Percentiles rank a stretch among this genome's conserved stretches.
Evolutionary conservation across 2,113 vertebrate genomes (phyloP).

Genomic region (Psittacula cyanocephala): DNA sequence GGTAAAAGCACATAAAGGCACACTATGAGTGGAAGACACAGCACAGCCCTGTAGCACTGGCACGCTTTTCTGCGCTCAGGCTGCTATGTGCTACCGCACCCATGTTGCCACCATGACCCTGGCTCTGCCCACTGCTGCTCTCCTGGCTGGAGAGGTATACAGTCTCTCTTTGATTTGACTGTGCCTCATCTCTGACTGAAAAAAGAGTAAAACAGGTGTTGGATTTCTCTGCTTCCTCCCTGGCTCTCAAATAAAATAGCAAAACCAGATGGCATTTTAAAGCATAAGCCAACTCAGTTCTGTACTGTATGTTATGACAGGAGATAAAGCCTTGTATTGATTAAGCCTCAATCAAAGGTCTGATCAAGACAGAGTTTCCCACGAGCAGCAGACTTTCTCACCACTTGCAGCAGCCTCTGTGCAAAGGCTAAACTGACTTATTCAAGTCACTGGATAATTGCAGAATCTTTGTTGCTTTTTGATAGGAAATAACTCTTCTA

Average conservation of each 20-base stretch:
- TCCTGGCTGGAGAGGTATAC: neutral
- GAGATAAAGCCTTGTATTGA: neutral
- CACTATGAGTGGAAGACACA: neutral
- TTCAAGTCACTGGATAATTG: neutral
- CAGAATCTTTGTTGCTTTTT: neutral
- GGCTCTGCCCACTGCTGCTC: neutral
- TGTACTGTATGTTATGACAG: neutral
- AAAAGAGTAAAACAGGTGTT: neutral
- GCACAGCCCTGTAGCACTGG: neutral
- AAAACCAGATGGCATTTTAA: neutral
- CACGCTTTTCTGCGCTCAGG: neutral
- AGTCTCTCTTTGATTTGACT: neutral
- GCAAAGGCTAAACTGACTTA: neutral
- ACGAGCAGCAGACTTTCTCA: neutral
- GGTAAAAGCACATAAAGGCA: neutral
- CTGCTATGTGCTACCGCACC: neutral
- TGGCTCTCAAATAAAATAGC: neutral
- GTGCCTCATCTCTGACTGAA: neutral
- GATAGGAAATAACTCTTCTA: neutral
- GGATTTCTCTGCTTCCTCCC: neutral
- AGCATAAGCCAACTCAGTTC: neutral
- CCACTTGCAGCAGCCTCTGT: neutral
- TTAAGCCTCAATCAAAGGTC: neutral
- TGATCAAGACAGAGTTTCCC: neutral
- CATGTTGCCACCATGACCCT: accelerated